Evolutionary conservation across 2,797 vertebrate genomes (phyloP).

Genomic region (Ataeniobius toweri): DNA sequence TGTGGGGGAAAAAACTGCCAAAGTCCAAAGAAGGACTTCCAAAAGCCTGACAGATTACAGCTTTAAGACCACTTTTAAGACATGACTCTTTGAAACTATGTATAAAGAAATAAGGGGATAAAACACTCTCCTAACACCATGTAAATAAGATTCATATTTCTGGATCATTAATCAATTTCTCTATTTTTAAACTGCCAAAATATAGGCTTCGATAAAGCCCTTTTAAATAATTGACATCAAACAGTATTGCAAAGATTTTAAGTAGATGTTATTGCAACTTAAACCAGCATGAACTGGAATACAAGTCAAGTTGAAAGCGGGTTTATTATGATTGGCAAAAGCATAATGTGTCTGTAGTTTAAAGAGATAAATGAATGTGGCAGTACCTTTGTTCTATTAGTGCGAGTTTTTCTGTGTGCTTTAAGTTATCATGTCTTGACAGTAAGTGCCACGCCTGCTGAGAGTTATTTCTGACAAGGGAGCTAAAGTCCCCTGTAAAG

Average conservation of each 20-base stretch:
- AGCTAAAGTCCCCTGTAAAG: neutral
- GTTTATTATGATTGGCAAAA: neutral
- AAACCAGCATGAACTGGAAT: neutral
- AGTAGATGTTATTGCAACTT: neutral
- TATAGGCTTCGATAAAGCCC: neutral
- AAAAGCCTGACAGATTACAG: neutral
- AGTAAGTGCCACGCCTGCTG: neutral
- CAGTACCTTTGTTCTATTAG: neutral
- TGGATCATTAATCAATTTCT: neutral
- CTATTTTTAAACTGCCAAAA: neutral
- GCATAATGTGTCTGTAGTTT: neutral
- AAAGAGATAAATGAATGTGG: neutral
- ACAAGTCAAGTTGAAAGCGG: neutral
- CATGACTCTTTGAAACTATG: neutral
- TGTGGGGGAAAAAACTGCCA: neutral
- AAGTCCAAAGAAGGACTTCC: neutral
- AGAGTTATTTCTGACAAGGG: neutral
- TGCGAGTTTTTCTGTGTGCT: neutral
- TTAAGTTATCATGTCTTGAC: neutral
- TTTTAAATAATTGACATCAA: neutral
- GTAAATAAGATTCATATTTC: neutral
- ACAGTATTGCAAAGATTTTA: neutral
- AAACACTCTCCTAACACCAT: neutral
- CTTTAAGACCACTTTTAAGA: neutral
- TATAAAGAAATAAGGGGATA: neutral